These are phyloP conservation scores for Rhynchonycteris naso DNA, from an alignment of 2,797 vertebrate species.

Conservation along the genomic window DNA sequence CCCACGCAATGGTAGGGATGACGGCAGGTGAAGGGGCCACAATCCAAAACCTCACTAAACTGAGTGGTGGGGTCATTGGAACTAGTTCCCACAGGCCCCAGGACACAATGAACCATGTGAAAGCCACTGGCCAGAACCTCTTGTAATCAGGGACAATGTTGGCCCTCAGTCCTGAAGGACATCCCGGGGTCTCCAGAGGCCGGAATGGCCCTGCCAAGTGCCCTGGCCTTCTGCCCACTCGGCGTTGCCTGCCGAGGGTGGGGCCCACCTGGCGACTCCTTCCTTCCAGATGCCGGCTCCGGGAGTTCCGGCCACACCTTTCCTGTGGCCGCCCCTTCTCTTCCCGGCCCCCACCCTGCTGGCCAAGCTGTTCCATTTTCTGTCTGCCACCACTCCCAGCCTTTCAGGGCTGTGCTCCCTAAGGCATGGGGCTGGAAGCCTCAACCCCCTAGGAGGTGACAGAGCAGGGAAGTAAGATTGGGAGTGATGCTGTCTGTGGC, in stretches of 20 bases:
- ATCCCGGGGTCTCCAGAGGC: conserved; percentile 55
- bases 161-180: conserved; percentile 62
- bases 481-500: background rate
- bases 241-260: conserved; percentile 4
- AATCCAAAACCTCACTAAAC: background rate
- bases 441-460: background rate
- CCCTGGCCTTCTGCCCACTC: conserved; percentile 53
- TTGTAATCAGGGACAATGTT: conserved; percentile 64
- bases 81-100: conserved; percentile 42
- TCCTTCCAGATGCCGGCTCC: conserved; percentile 70
- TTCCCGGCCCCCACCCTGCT: background rate
- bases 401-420: background rate
- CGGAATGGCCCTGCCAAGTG: background rate
- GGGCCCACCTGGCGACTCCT: conserved; percentile 74
- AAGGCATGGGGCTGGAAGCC: background rate
- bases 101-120: conserved; percentile 16
- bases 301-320: conserved; percentile 55
- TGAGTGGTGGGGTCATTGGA: background rate
- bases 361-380: fast-evolving
- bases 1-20: fast-evolving
- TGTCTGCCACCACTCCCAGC: background rate
- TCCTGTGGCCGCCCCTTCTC: conserved; percentile 52
- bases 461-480: background rate
- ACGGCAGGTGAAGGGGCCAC: background rate
- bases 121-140: conserved; percentile 2